Conservation (phyloP, 2,888 invertebrate genomes). For the Microctonus hyperodae region DNA sequence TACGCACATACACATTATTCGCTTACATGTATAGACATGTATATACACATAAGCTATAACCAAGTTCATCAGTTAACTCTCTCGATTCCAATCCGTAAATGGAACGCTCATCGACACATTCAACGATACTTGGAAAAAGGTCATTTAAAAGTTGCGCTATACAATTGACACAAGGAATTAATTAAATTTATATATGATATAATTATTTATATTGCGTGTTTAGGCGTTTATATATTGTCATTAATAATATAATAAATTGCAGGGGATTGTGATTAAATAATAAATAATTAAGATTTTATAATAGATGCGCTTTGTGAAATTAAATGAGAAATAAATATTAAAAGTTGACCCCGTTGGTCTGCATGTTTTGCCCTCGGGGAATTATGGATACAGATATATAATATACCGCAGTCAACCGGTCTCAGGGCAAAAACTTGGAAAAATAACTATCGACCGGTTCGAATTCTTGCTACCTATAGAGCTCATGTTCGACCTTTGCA, state of each 20-base stretch:
- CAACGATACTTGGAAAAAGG: conserved; percentile 16
- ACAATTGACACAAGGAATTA: conserved; percentile 6
- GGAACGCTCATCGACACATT: conserved; percentile 18
- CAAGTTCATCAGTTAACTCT: conserved; percentile 11
- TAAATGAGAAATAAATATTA: background rate
- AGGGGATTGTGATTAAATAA: background rate
- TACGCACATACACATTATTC: background rate
- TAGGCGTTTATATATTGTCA: background rate
- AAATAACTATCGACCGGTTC: conserved; percentile 50
- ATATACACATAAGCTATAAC: background rate
- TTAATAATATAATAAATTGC: background rate
- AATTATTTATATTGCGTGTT: too few species aligned
- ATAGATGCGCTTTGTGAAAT: background rate
- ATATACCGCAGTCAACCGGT: conserved; percentile 20
- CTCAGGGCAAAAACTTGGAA: conserved; percentile 42
- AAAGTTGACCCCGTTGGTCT: conserved; percentile 15
- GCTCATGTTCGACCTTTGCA: conserved; percentile 9
- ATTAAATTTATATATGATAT: too few species aligned
- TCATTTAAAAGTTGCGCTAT: background rate
- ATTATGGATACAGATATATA: conserved; percentile 3
- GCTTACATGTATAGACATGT: too few species aligned
- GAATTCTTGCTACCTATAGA: conserved; percentile 44
- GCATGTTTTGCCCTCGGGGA: background rate
- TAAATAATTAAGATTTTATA: background rate
- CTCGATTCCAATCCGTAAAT: conserved; percentile 22